Evolutionary conservation across 2,113 vertebrate genomes (phyloP).

Genomic region (Megalops atlanticus): DNA sequence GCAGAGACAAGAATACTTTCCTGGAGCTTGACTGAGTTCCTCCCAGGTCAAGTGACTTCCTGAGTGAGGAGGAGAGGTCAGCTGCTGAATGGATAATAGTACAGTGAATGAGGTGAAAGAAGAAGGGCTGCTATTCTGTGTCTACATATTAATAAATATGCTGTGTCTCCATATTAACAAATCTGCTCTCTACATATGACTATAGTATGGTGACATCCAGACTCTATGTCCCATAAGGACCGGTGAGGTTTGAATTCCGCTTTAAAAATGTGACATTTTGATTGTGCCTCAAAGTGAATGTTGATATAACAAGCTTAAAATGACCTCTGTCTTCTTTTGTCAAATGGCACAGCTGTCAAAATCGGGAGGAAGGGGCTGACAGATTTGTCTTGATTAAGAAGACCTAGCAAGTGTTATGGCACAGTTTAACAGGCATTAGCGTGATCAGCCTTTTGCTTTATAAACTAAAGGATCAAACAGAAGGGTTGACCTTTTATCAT

Average conservation of each 20-base stretch:
- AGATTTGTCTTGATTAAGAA: slow-evolving; percentile 3
- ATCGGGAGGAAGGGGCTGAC: not conserved
- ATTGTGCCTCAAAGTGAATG: too few species aligned
- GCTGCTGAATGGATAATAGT: not conserved
- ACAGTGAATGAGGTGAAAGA: not conserved
- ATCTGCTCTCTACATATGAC: too few species aligned
- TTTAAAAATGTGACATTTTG: too few species aligned
- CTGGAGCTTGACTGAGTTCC: not conserved
- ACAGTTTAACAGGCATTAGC: slow-evolving; percentile 38
- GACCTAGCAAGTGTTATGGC: slow-evolving; percentile 4
- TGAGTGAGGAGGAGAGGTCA: not conserved
- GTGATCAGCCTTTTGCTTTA: slow-evolving; percentile 37
- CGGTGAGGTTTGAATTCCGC: too few species aligned
- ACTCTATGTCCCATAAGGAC: too few species aligned
- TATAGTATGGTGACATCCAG: too few species aligned
- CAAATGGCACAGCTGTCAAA: not conserved
- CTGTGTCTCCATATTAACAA: too few species aligned
- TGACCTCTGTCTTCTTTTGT: not conserved
- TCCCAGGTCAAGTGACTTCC: slow-evolving; percentile 28
- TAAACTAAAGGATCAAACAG: slow-evolving; percentile 26
- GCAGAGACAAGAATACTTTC: not conserved
- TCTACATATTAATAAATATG: too few species aligned
- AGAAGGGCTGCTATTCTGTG: not conserved
- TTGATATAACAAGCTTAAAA: too few species aligned
- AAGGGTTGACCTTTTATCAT: slow-evolving; percentile 32